A percentile compares a stretch with the other conserved stretches of the same genome.
phyloP scores from a whole-genome alignment of 30 jellyfish, hydroid and myxozoan genomes.

The Chrysaora quinquecirrha region DNA sequence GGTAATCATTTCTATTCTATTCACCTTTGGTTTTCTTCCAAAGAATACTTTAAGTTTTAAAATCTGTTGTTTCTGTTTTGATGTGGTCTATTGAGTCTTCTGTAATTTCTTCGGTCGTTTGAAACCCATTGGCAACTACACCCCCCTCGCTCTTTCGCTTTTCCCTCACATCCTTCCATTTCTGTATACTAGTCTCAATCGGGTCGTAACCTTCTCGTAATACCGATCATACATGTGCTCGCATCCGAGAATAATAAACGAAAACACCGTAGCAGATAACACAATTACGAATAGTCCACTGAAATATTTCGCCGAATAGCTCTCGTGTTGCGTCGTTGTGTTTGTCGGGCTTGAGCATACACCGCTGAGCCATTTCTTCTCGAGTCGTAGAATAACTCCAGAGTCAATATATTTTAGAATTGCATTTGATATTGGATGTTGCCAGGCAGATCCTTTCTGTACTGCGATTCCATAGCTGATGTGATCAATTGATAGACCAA shows the following conservation, averaged over 20 bases:
- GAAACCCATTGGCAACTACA: no score
- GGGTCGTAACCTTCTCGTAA: conserved; percentile 12
- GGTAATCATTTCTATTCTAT: no score
- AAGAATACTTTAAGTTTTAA: no score
- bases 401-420: conserved; percentile 18
- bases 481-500: conserved; percentile 33
- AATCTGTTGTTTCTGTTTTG: no score
- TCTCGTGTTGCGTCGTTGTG: neutral
- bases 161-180: neutral
- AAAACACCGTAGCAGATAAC: conserved; percentile 12
- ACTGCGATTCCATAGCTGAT: conserved; percentile 67
- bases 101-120: no score
- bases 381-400: conserved; percentile 25
- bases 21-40: no score
- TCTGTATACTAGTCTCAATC: neutral
- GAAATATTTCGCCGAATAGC: conserved; percentile 32
- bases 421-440: conserved; percentile 19
- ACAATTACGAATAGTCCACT: conserved; percentile 65
- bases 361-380: conserved; percentile 67
- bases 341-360: conserved; percentile 31
- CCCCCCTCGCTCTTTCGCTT: no score
- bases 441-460: conserved; percentile 42
- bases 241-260: conserved; percentile 6
- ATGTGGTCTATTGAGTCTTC: no score
- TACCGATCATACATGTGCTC: conserved; percentile 59